Base-by-base conservation (phyloP, 2,113 vertebrate species). In the Patagioenas fasciata region DNA sequence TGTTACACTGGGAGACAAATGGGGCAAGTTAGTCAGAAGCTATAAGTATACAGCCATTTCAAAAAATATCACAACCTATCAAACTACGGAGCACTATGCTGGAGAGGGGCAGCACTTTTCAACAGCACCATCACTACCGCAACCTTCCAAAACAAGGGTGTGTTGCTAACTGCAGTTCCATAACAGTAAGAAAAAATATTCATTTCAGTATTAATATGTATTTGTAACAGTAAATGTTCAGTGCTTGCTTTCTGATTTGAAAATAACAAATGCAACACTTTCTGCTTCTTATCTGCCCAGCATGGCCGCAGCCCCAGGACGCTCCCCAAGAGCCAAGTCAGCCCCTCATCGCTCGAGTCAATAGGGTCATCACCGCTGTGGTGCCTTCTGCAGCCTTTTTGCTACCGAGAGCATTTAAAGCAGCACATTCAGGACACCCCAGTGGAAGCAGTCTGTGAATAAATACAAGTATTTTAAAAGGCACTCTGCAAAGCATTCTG, bases 291-390 rank as follows among this genome's bases (percentile, higher is more conserved):
- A 51, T 25, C 84, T 34, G 44, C 44, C 44, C 44, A 47, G 44
- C 44, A 47, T 4, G 44, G 44, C 44, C 44, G 18, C 44, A 19
- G 44, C 44, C 44, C 44, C 44, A 47, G 44, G 44, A 47, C 1
- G 3, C 7, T 25, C 48, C 62, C 71, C 3, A 10, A 1, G 15
- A 53, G 48, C 32, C 1, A 1, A 9, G 31, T 4, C 36, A n/a
- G 25, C 48, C 47, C 0, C 26, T 21, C 64, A 51, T 29, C 69
- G 5, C 44, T 1, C 4, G 8, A 16, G 11, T 1, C 40, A 42
- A 11, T 1, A 36, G 10, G 56, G 16, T 1, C 18, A 36, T 8
- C 26, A 0, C 2, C 53, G 42, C 0, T 10, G 23, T 1, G 2
- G 31, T 51, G 53, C 38, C 53, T 70, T 16, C 77, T 15, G 26